Evolutionary conservation across 2,113 vertebrate species (phyloP).

Genomic region (Poeciliopsis occidentalis): DNA sequence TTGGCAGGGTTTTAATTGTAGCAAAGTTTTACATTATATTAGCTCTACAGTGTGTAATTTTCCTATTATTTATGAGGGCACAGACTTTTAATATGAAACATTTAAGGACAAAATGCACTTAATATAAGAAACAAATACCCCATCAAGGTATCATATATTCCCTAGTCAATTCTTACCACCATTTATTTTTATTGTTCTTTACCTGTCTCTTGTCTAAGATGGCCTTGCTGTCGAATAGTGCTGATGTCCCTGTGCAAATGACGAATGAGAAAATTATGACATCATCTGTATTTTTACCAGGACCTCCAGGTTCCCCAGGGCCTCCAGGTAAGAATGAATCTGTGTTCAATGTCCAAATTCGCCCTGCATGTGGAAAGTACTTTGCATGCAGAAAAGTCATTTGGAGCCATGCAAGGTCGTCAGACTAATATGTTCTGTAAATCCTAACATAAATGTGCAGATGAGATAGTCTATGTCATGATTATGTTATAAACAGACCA

Average conservation of each 20-base stretch:
- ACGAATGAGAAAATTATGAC: slow-evolving; percentile 87
- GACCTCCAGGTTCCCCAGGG: slow-evolving; percentile 89
- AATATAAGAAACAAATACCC: not conserved
- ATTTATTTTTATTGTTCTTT: not conserved
- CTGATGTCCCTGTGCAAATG: slow-evolving; percentile 89
- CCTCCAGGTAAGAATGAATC: slow-evolving; percentile 83
- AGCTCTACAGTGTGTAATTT: slow-evolving; percentile 37
- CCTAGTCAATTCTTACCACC: not conserved
- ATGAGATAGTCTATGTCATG: too few relatives aligned
- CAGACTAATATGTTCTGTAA: not conserved
- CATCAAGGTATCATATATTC: not conserved
- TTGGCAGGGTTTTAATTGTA: slow-evolving; percentile 23
- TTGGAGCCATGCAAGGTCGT: not conserved
- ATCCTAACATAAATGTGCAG: not conserved
- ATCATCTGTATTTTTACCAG: slow-evolving; percentile 85
- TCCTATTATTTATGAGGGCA: slow-evolving; percentile 21
- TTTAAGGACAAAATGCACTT: slow-evolving; percentile 9
- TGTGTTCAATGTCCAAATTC: not conserved
- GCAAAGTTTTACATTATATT: slow-evolving; percentile 31
- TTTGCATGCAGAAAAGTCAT: slow-evolving; percentile 7
- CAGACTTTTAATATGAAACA: slow-evolving; percentile 17
- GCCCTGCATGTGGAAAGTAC: not conserved
- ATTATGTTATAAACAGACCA: too few relatives aligned
- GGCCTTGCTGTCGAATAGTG: slow-evolving; percentile 87
- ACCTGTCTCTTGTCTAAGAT: slow-evolving; percentile 76